Evolutionary conservation across 2,113 vertebrate species (phyloP).

Genomic region (Eclectus roratus): DNA sequence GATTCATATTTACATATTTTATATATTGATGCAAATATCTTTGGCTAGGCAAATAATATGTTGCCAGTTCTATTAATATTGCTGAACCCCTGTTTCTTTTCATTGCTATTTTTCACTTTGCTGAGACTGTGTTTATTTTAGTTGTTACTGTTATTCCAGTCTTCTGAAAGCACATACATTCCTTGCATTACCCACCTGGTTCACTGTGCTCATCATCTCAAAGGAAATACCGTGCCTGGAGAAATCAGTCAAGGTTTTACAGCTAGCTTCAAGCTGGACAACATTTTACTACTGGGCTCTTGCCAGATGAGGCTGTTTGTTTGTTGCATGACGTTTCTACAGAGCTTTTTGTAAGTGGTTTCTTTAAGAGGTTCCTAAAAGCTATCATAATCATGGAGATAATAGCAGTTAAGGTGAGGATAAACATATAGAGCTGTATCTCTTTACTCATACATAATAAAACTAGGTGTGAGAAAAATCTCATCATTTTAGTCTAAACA

Average conservation of each 20-base stretch:
- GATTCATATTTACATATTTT: slow-evolving; percentile 44
- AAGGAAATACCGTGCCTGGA: background rate
- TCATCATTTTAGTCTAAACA: background rate
- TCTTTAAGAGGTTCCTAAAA: background rate
- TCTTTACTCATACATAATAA: background rate
- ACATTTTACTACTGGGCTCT: background rate
- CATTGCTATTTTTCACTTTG: background rate
- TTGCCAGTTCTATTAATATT: background rate
- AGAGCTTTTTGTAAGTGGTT: background rate
- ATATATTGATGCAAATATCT: slow-evolving; percentile 51
- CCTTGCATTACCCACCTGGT: background rate
- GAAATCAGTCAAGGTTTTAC: background rate
- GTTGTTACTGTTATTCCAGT: background rate
- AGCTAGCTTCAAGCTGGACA: background rate
- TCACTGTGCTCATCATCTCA: background rate
- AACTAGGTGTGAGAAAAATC: background rate
- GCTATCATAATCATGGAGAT: background rate
- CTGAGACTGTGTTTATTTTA: background rate
- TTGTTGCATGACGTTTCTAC: background rate
- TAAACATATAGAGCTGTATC: background rate
- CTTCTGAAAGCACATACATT: background rate
- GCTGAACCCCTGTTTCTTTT: background rate
- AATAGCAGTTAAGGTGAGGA: background rate
- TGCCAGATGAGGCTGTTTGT: background rate
- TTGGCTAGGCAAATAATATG: background rate